A percentile compares a stretch with the other conserved stretches of the same genome.
phyloP scores from a whole-genome alignment of 2,888 invertebrate species.

The Pomacea canaliculata region DNA sequence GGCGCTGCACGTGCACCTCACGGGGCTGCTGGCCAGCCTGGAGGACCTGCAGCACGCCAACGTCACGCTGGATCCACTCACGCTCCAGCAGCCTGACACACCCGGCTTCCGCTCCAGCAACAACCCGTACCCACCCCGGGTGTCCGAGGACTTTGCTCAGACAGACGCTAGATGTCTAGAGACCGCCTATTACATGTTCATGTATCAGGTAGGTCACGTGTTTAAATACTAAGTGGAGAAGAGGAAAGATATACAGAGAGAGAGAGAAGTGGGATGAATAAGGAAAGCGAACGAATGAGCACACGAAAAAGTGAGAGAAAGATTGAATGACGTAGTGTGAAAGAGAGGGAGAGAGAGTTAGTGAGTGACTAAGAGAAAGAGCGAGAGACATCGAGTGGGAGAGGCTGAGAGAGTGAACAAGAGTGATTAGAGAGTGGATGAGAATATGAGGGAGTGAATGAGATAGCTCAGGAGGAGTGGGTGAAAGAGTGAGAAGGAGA shows the following conservation, averaged over 20 bases:
- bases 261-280: not conserved
- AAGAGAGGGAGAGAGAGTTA: too few species aligned
- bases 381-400: too few species aligned
- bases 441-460: too few species aligned
- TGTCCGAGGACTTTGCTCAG: conserved; percentile 16
- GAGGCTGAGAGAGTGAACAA: too few species aligned
- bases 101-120: conserved; percentile 12
- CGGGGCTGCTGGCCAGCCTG: conserved; percentile 21
- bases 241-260: too few species aligned
- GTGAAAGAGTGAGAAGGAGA: too few species aligned
- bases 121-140: conserved; percentile 26
- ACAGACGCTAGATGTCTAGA: conserved; percentile 14
- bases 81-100: conserved; percentile 16
- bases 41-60: conserved; percentile 24
- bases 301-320: too few species aligned
- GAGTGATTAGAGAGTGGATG: too few species aligned
- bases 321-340: too few species aligned
- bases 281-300: not conserved
- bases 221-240: too few species aligned
- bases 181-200: conserved; percentile 18
- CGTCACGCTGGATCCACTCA: conserved; percentile 10
- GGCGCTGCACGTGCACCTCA: conserved; percentile 12
- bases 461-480: too few species aligned
- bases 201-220: conserved; percentile 5
- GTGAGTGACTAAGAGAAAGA: too few species aligned